Conservation (phyloP, 2,797 vertebrate genomes). For the Rhabdomys pumilio region DNA sequence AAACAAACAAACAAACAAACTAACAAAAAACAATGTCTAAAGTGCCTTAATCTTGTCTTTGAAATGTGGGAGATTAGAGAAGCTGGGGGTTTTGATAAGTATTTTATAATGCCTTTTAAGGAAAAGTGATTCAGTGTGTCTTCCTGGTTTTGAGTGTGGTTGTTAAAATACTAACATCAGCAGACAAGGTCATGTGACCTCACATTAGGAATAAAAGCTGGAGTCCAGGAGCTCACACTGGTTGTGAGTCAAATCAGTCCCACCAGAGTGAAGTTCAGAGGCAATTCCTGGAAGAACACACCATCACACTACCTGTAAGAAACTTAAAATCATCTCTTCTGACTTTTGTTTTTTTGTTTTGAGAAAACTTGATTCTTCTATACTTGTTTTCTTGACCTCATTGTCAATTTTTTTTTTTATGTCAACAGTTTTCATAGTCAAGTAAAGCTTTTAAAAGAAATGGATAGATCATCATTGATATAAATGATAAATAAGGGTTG, state of each 20-base stretch:
- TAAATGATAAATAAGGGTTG: neutral
- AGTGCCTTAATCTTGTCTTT: conserved; percentile 33
- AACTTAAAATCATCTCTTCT: conserved; percentile 63
- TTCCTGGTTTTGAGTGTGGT: neutral
- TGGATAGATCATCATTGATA: neutral
- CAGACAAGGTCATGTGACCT: conserved; percentile 69
- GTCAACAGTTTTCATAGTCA: neutral
- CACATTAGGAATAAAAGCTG: conserved; percentile 71
- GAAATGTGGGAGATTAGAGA: neutral
- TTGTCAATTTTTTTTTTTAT: neutral
- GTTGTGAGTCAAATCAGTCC: neutral
- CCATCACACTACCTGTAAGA: conserved; percentile 38
- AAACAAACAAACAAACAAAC: too few relatives aligned
- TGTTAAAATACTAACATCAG: neutral
- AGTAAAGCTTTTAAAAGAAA: conserved; percentile 1
- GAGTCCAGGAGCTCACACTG: neutral
- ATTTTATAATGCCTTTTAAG: conserved; percentile 29
- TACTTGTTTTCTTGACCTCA: conserved; percentile 1
- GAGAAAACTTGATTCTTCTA: conserved; percentile 46
- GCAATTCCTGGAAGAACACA: neutral
- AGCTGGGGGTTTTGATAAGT: neutral
- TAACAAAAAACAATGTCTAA: neutral
- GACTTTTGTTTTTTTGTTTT: conserved; percentile 28
- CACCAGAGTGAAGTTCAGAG: conserved; percentile 45
- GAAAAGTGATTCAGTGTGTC: conserved; percentile 9